A percentile compares a stretch with the other conserved stretches of the same genome.
These are phyloP conservation scores for Lethenteron reissneri DNA, from an alignment of 2,113 vertebrate genomes.

Conservation along the genomic window DNA sequence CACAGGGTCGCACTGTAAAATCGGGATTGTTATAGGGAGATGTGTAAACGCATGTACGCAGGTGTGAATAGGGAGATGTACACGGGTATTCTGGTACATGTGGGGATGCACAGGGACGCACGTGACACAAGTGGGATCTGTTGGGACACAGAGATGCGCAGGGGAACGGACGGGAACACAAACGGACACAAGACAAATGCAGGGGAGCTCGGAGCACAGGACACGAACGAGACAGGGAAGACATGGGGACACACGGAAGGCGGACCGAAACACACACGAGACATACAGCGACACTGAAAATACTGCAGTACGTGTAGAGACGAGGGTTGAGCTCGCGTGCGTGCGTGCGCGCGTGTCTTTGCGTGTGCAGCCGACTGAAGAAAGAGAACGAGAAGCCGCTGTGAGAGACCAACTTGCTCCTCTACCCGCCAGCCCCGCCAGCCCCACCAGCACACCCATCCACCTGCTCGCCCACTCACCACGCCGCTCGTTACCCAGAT, in stretches of 20 bases:
- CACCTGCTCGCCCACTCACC: slow-evolving; percentile 11
- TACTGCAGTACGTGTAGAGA: neutral
- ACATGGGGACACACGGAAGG: no score
- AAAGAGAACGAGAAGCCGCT: slow-evolving; percentile 95
- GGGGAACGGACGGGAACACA: no score
- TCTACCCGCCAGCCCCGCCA: slow-evolving; percentile 16
- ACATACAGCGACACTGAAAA: neutral
- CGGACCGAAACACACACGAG: neutral
- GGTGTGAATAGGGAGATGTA: neutral
- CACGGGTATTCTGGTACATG: neutral
- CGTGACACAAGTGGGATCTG: neutral
- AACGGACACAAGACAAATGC: neutral
- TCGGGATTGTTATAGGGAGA: neutral
- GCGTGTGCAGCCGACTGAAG: slow-evolving; percentile 63
- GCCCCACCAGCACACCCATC: slow-evolving; percentile 18
- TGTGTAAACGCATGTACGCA: neutral
- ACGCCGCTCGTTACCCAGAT: slow-evolving; percentile 8
- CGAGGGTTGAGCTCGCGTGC: neutral
- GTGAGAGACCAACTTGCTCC: slow-evolving; percentile 32
- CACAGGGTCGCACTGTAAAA: no score
- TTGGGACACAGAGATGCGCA: no score
- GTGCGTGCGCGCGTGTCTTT: slow-evolving; percentile 10
- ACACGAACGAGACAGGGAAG: neutral
- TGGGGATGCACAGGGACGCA: neutral
- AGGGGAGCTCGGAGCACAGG: neutral